A percentile compares a stretch with the other conserved stretches of the same genome.
phyloP scores from a whole-genome alignment of 1,140 invertebrate species.

The Cotesia glomerata region DNA sequence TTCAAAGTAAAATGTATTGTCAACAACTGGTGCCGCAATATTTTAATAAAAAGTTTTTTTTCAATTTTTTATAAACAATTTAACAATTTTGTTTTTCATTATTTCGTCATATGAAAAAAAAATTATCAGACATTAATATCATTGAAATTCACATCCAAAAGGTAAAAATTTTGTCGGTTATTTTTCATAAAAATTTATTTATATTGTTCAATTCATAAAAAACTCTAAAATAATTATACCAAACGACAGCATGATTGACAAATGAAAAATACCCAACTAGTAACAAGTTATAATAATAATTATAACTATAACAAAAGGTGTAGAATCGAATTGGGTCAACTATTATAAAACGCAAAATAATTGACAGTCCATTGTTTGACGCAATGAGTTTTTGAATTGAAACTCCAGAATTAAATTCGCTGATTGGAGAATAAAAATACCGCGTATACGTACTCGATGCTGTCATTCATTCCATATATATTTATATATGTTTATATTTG shows the following conservation, averaged over 20 bases:
- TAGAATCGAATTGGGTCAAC: conserved; percentile 9
- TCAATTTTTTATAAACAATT: too few relatives aligned
- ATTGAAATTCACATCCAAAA: too few relatives aligned
- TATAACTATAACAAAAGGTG: not conserved
- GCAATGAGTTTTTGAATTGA: not conserved
- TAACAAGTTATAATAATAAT: not conserved
- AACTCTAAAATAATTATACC: too few relatives aligned
- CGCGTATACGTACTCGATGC: not conserved
- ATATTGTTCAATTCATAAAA: too few relatives aligned
- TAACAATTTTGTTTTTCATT: too few relatives aligned
- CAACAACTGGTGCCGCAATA: too few relatives aligned
- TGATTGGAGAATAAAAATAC: conserved; percentile 23
- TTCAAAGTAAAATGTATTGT: too few relatives aligned
- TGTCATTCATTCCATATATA: not conserved
- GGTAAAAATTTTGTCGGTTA: too few relatives aligned
- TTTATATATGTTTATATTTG: not conserved
- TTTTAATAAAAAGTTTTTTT: too few relatives aligned
- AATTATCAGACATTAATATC: too few relatives aligned
- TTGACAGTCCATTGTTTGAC: conserved; percentile 9
- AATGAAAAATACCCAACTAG: not conserved
- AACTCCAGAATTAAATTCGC: conserved; percentile 1
- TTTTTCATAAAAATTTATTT: too few relatives aligned
- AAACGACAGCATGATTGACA: not conserved
- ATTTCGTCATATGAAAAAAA: too few relatives aligned
- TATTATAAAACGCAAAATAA: conserved; percentile 21